These are phyloP conservation scores for Ursus arctos DNA, from an alignment of 2,113 vertebrate genomes.

Conservation along the genomic window DNA sequence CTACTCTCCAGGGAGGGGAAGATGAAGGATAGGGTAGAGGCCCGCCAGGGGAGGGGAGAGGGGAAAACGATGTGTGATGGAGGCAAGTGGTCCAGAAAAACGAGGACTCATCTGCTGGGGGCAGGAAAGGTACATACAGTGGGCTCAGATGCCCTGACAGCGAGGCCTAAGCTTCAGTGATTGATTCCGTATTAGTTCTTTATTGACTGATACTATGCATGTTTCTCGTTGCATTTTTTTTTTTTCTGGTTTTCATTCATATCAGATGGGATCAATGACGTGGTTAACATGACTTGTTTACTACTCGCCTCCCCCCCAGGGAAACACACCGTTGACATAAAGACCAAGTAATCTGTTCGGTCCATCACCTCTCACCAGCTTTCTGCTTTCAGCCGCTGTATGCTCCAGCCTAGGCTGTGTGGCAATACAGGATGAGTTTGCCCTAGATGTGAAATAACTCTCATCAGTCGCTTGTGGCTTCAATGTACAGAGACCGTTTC, in stretches of 20 bases:
- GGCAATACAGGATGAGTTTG: background rate
- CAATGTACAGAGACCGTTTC: background rate
- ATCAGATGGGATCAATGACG: slow-evolving; percentile 48
- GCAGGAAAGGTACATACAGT: background rate
- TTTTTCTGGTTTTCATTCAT: slow-evolving; percentile 64
- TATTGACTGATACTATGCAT: background rate
- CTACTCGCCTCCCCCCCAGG: background rate
- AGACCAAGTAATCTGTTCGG: slow-evolving; percentile 15
- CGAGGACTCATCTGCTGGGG: background rate
- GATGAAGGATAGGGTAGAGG: background rate
- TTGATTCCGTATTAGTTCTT: slow-evolving; percentile 64
- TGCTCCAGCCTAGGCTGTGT: background rate
- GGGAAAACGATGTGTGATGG: slow-evolving; percentile 42
- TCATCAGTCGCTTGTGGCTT: background rate
- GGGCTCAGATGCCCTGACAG: background rate
- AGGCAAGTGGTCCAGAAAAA: background rate
- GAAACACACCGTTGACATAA: background rate
- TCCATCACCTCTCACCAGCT: background rate
- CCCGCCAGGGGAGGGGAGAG: background rate
- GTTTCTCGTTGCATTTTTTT: slow-evolving; percentile 52
- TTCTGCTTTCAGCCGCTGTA: background rate
- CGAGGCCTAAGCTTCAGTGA: background rate
- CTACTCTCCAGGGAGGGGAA: slow-evolving; percentile 22
- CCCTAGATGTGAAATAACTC: background rate
- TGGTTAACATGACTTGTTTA: background rate